Evolutionary conservation across 1,140 invertebrate species (phyloP), one percentile per base, ranked within the genome.

Genomic region (Ylistrum balloti): DNA sequence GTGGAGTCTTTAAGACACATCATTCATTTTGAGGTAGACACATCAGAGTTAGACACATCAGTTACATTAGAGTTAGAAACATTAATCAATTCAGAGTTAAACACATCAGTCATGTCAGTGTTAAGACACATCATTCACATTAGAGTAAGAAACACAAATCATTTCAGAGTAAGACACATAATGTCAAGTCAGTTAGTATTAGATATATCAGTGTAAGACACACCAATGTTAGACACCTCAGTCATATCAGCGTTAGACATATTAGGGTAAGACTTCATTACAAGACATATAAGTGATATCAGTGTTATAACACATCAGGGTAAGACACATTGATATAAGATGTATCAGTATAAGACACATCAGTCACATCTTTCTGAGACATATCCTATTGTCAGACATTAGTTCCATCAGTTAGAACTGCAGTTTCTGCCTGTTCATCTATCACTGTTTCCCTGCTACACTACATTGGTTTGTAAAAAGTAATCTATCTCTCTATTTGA

Each of bases 401-500:
- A n/a, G n/a, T n/a, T n/a, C n/a, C n/a, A n/a, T n/a, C n/a, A n/a
- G n/a, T n/a, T n/a, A n/a, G n/a, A n/a, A n/a, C n/a, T n/a, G 41
- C 17, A 45, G 10, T 45, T 9, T 45, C 35, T 38, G 1, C 41
- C 10, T 13, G 56, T 28, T 1, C 56, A 74, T 74, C 28, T 9
- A 74, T 74, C 56, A 74, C 7, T 45, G 9, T 17, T 17, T n/a
- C n/a, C 41, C 41, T 15, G 41, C 5, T 17, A 45, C 41, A 45
- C 41, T 45, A 17, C 41, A 45, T 45, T 9, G 41, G 56, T 74
- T n/a, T 74, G 28, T 28, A 74, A n/a, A 3, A 28, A 28, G n/a
- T 74, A 74, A 74, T 74, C 56, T 74, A 74, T 74, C 56, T 74
- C 56, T 74, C 22, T 28, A 74, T 74, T n/a, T 74, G 56, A 74